Conservation (phyloP, 92 coral and sea anemone species). For the Parazoanthus darwini region DNA sequence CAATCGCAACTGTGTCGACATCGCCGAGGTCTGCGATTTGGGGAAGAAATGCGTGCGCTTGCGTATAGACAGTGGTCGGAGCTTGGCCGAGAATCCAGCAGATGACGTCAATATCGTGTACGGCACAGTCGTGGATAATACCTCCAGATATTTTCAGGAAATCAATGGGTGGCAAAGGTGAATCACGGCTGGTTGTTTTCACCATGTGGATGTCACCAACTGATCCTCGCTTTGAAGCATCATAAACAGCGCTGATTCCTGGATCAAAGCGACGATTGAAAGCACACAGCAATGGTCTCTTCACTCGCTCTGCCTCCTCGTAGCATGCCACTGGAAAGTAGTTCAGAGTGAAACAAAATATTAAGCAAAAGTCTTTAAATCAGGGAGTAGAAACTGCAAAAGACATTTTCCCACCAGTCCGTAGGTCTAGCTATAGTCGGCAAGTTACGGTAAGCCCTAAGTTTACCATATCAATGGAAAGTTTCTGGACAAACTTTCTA, state of each 20-base stretch:
- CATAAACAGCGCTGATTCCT: conserved; percentile 54
- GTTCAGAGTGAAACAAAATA: no score
- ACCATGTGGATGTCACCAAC: conserved; percentile 78
- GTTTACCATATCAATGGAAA: no score
- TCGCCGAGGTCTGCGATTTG: conserved; percentile 67
- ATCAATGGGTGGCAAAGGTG: conserved; percentile 65
- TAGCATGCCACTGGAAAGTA: conserved; percentile 67
- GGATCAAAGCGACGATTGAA: conserved; percentile 96
- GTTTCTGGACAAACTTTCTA: no score
- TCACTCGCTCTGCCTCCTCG: conserved; percentile 66
- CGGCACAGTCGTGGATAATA: conserved; percentile 86
- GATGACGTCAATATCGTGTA: conserved; percentile 83
- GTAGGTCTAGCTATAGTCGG: no score
- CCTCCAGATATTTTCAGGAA: conserved; percentile 79
- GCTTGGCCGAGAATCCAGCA: conserved; percentile 77
- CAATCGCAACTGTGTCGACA: conserved; percentile 82
- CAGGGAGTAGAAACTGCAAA: no score
- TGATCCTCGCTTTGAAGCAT: conserved; percentile 56
- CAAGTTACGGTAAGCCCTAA: no score
- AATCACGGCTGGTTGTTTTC: conserved; percentile 86
- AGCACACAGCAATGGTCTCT: conserved; percentile 73
- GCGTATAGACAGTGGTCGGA: conserved; percentile 77
- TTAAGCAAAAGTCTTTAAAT: no score
- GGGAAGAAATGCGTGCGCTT: conserved; percentile 78
- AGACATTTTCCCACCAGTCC: no score